Percentiles rank a stretch among this genome's conserved stretches.
These are phyloP conservation scores for Bombus soroeensis DNA, from an alignment of 1,140 invertebrate genomes.

Conservation along the genomic window DNA sequence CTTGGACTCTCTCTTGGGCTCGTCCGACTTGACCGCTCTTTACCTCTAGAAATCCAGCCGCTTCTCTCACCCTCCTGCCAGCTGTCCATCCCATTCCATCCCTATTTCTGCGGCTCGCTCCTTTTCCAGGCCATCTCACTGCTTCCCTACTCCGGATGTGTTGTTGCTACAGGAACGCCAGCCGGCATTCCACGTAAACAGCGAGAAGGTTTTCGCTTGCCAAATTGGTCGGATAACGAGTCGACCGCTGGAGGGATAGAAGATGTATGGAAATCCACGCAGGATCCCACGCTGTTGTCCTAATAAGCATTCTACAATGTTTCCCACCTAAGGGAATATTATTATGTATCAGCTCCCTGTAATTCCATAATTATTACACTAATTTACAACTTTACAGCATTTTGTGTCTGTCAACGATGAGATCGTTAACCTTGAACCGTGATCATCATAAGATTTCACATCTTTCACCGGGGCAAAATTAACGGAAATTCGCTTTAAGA, in stretches of 20 bases:
- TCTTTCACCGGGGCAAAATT: conserved; percentile 27
- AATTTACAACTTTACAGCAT: neutral
- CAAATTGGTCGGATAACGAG: conserved; percentile 34
- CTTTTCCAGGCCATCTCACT: neutral
- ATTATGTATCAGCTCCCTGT: no score
- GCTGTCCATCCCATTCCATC: conserved; percentile 24
- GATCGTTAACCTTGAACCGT: neutral
- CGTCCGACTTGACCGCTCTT: conserved; percentile 37
- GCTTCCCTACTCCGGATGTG: neutral
- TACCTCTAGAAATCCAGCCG: conserved; percentile 33
- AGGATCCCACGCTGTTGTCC: neutral
- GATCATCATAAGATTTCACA: conserved; percentile 29
- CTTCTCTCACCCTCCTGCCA: conserved; percentile 49
- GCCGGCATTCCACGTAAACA: neutral
- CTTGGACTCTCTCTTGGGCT: conserved; percentile 24
- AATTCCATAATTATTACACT: neutral
- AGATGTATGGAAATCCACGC: neutral
- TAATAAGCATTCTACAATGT: conserved; percentile 6
- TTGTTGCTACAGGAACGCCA: conserved; percentile 5
- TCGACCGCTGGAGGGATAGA: neutral
- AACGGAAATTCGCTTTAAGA: conserved; percentile 51
- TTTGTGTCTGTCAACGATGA: neutral
- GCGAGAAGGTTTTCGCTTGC: conserved; percentile 20
- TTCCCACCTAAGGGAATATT: neutral
- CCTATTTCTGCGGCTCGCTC: neutral